phyloP scores from a whole-genome alignment of 2,888 invertebrate species.

The Drosophila putrida region DNA sequence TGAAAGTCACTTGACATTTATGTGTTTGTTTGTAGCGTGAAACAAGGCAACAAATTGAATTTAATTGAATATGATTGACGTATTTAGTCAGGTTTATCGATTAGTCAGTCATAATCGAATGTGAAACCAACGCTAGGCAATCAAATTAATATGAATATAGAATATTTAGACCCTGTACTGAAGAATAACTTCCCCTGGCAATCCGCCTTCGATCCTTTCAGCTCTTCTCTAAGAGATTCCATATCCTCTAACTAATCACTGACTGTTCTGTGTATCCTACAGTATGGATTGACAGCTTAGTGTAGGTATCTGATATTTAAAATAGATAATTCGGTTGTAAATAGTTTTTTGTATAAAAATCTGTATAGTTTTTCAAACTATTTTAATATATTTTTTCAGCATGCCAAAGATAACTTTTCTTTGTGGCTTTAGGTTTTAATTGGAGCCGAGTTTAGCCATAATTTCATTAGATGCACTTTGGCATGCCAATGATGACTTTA shows the following conservation, averaged over 20 bases:
- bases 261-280: too few relatives aligned
- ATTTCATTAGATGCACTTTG: conserved; percentile 62
- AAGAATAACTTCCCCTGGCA: too few relatives aligned
- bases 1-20: conserved; percentile 47
- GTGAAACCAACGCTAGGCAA: background rate
- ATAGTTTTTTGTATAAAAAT: background rate
- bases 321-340: too few relatives aligned
- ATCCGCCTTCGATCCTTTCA: too few relatives aligned
- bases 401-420: background rate
- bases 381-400: background rate
- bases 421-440: conserved; percentile 23
- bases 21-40: conserved; percentile 64
- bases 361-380: background rate
- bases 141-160: background rate
- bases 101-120: background rate
- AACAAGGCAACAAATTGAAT: conserved; percentile 53
- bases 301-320: too few relatives aligned
- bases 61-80: conserved; percentile 64
- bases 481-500: conserved; percentile 49
- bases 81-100: conserved; percentile 21
- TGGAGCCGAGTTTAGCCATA: conserved; percentile 46
- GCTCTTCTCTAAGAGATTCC: too few relatives aligned
- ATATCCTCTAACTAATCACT: too few relatives aligned
- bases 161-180: too few relatives aligned
- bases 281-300: too few relatives aligned